Evolutionary conservation across 2,113 vertebrate genomes (phyloP).

Genomic region (Colaptes auratus): DNA sequence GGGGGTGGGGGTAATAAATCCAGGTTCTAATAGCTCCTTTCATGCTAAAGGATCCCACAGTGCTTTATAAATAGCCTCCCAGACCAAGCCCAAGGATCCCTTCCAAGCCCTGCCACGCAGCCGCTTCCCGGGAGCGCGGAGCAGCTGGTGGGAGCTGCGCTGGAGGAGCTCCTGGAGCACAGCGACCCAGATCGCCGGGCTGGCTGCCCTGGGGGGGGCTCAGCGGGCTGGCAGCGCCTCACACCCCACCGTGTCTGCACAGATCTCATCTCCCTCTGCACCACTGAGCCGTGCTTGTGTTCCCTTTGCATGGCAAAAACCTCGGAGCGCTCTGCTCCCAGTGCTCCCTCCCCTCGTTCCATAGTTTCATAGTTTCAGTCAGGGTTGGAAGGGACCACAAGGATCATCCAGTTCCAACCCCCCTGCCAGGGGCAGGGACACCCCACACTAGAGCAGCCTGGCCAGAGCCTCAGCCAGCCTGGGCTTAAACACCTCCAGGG

Average conservation of each 20-base stretch:
- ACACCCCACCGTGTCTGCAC: rapidly evolving
- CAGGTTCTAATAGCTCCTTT: background rate
- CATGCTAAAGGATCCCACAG: background rate
- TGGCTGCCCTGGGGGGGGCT: background rate
- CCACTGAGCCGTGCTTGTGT: rapidly evolving
- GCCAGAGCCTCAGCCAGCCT: too few species aligned
- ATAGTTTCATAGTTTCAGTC: too few species aligned
- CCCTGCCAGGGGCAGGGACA: too few species aligned
- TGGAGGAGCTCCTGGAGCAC: background rate
- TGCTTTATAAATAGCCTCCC: slow-evolving; percentile 35
- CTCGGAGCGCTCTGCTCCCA: background rate
- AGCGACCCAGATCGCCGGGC: background rate
- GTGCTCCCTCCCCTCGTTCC: rapidly evolving
- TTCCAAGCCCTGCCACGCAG: background rate
- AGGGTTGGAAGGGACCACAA: too few species aligned
- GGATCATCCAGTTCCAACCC: too few species aligned
- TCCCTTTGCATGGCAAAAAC: background rate
- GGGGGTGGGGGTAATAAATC: background rate
- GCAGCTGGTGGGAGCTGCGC: background rate
- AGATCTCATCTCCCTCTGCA: background rate
- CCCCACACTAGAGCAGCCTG: too few species aligned
- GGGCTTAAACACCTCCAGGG: too few species aligned
- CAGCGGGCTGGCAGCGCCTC: background rate
- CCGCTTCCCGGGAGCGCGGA: background rate
- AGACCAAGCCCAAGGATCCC: background rate